Percentiles rank a stretch among this genome's conserved stretches.
Conservation (phyloP, 23 tunicate genomes). For the Clavelina lepadiformis region DNA sequence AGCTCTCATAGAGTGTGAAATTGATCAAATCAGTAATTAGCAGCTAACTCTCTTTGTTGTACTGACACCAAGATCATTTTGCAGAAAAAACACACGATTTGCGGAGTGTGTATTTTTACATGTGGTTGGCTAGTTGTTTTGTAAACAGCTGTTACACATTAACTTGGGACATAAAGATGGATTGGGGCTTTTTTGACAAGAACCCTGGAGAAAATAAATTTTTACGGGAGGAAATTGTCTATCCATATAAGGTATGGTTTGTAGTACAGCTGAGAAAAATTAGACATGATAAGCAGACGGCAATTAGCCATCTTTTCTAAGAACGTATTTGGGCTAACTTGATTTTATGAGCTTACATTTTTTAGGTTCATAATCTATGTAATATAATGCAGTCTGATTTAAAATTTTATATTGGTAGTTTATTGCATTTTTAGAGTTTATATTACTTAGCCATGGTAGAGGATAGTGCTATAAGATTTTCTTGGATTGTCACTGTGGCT, state of each 20-base stretch:
- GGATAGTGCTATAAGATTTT: constrained; percentile 65
- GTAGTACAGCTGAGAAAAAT: too few relatives aligned
- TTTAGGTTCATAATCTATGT: too few relatives aligned
- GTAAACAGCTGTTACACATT: constrained; percentile 85
- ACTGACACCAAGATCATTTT: neutral
- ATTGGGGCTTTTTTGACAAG: constrained; percentile 95
- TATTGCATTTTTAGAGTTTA: constrained; percentile 19
- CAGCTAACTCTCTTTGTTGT: too few relatives aligned
- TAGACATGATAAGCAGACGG: too few relatives aligned
- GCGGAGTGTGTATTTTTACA: constrained; percentile 76
- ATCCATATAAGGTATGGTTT: constrained; percentile 59
- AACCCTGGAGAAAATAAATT: constrained; percentile 90
- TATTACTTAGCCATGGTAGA: constrained; percentile 78
- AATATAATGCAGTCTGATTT: neutral
- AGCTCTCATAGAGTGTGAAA: too few relatives aligned
- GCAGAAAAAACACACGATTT: constrained; percentile 29
- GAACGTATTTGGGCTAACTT: too few relatives aligned
- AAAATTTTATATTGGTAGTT: neutral
- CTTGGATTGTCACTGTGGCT: constrained; percentile 61
- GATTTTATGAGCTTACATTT: too few relatives aligned
- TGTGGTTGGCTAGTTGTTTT: constrained; percentile 71
- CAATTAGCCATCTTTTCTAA: too few relatives aligned
- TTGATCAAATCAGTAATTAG: too few relatives aligned
- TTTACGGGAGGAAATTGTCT: constrained; percentile 84
- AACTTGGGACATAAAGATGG: constrained; percentile 99